Evolutionary conservation across 2,888 invertebrate genomes (phyloP).

Genomic region (Coremacera marginata): DNA sequence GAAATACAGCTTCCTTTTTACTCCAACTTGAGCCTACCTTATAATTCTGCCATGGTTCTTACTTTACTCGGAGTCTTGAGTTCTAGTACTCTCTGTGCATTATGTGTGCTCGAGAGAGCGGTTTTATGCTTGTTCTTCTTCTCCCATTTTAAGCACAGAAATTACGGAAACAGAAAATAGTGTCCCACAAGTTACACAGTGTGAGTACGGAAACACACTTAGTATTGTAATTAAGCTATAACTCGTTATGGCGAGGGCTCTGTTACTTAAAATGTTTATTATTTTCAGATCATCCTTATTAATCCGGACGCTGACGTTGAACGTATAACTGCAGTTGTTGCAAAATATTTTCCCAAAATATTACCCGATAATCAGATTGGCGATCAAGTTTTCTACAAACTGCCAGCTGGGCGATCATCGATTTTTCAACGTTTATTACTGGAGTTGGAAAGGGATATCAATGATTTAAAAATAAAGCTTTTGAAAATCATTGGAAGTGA

Average conservation of each 20-base stretch:
- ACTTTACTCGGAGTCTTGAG: too few relatives aligned
- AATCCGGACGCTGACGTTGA: constrained; percentile 50
- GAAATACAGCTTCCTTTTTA: too few relatives aligned
- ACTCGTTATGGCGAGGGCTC: neutral
- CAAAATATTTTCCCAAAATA: constrained; percentile 45
- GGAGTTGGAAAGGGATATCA: constrained; percentile 54
- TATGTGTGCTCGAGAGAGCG: too few relatives aligned
- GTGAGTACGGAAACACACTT: too few relatives aligned
- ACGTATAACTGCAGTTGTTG: constrained; percentile 55
- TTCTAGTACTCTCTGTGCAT: too few relatives aligned
- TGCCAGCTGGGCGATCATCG: constrained; percentile 43
- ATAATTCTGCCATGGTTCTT: too few relatives aligned
- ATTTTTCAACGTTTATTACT: constrained; percentile 54
- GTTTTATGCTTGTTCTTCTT: too few relatives aligned
- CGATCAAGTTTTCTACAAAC: constrained; percentile 55
- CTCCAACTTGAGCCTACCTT: too few relatives aligned
- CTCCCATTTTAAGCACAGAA: too few relatives aligned
- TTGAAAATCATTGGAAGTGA: constrained; percentile 54
- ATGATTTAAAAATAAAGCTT: constrained; percentile 53
- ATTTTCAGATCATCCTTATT: constrained; percentile 53
- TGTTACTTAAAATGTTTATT: neutral
- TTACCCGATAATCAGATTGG: constrained; percentile 59
- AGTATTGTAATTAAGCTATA: too few relatives aligned
- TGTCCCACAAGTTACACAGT: too few relatives aligned
- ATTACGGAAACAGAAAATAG: too few relatives aligned